Percentiles rank a stretch among this genome's conserved stretches.
phyloP scores from a whole-genome alignment of 2,888 invertebrate species.

The Temnothorax unifasciatus region DNA sequence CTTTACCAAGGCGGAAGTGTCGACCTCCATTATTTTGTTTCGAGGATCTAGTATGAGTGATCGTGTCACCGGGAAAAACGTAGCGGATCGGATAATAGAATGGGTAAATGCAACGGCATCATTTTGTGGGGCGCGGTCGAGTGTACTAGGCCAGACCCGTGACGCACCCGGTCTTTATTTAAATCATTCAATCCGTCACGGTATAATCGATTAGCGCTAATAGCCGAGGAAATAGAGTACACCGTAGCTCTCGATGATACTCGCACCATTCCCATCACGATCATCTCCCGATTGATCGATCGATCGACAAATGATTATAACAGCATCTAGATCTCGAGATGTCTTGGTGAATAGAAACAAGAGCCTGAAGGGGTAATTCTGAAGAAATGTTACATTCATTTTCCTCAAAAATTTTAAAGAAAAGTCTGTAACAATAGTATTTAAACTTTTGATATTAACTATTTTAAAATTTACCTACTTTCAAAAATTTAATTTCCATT shows the following conservation, averaged over 20 bases:
- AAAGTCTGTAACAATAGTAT: neutral
- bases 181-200: constrained; percentile 80
- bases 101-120: constrained; percentile 65
- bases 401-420: neutral
- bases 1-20: constrained; percentile 9
- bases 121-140: constrained; percentile 73
- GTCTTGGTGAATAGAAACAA: neutral
- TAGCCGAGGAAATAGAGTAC: constrained; percentile 74
- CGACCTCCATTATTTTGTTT: constrained; percentile 37
- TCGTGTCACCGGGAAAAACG: constrained; percentile 48
- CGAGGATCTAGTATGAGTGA: constrained; percentile 27
- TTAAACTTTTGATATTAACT: neutral
- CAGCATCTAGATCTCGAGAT: neutral
- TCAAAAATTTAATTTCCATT: neutral
- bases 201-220: constrained; percentile 80
- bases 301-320: neutral
- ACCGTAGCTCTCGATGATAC: constrained; percentile 49
- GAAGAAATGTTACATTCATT: neutral
- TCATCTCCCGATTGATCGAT: constrained; percentile 17
- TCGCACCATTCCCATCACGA: constrained; percentile 54
- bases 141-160: constrained; percentile 65
- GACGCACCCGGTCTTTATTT: constrained; percentile 80
- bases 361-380: neutral
- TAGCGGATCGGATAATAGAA: constrained; percentile 59
- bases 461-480: neutral